Evolutionary conservation across 2,113 vertebrate genomes (phyloP), one percentile per base, ranked within the genome.

Genomic region (Sphaerodactylus townsendi): DNA sequence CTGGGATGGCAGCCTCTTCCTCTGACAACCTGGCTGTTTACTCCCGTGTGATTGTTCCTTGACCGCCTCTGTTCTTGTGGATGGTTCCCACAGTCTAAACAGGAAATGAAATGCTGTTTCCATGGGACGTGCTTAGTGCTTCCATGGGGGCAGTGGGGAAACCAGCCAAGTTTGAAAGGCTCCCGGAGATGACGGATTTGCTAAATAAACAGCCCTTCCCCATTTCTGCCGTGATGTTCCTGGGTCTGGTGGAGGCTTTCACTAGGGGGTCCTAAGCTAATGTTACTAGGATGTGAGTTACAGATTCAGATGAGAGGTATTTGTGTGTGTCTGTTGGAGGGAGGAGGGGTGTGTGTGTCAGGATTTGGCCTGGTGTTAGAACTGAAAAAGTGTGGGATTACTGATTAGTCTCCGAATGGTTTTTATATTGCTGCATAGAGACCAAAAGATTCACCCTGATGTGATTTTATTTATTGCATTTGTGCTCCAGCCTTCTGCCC

Each of bases 31-130:
- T 81, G 37, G 23, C 28, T 70, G 30, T 33, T n/a, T 39, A 17
- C 39, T 13, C 25, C 8, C 6, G 41, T 65, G 4, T 21, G 1
- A 50, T 25, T 48, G 46, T 44, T 62, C 37, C 28, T 25, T 4
- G 33, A 48, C 33, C 23, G 23, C 10, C 9, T 23, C 30, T 21
- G 33, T 72, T 21, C 15, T 41, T 59, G 9, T 1, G 8, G 7
- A 28, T 14, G 3, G 5, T 53, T 48, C 35, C 73, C 73, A 46
- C 48, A 77, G 33, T 68, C 11, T 33, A 28, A 77, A 46, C 53
- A 86, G 79, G 74, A 77, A 65, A 86, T 65, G 69, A 39, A 86
- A 65, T n/a, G 28, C 75, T 30, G 30, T 48, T 71, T 46, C 33
- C 5, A 28, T 10, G 35, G 83, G 19, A 79, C 44, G 39, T 65